Conservation (phyloP, 2,113 vertebrate species). For the Romanogobio albipinnatus region DNA sequence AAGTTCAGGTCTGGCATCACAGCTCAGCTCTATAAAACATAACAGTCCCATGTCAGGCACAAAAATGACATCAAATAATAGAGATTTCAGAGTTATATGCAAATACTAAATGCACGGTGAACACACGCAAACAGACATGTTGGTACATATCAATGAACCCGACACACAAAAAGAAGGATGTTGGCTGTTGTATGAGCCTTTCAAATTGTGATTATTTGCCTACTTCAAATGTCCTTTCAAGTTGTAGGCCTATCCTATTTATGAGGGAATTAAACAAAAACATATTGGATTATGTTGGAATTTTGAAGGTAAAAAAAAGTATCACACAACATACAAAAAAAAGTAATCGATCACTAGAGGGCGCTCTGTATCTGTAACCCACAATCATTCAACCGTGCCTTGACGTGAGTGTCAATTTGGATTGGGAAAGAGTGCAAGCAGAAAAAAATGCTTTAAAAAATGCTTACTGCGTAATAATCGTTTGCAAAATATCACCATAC, state of each 20-base stretch:
- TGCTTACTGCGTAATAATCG: background rate
- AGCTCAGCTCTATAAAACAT: background rate
- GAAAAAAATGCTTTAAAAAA: background rate
- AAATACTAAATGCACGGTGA: background rate
- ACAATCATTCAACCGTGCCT: background rate
- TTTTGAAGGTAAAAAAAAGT: background rate
- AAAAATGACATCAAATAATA: background rate
- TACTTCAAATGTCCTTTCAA: background rate
- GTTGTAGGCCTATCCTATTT: too few relatives aligned
- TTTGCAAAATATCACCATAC: background rate
- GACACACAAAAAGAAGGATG: background rate
- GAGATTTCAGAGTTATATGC: background rate
- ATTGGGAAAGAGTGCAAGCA: background rate
- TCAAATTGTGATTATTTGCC: background rate
- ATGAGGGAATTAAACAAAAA: too few relatives aligned
- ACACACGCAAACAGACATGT: background rate
- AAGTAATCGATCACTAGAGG: constrained; percentile 10
- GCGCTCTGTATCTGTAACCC: constrained; percentile 10
- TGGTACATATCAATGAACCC: background rate
- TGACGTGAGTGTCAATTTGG: background rate
- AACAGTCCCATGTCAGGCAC: constrained; percentile 20
- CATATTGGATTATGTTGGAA: background rate
- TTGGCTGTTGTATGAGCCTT: background rate
- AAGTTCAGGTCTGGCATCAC: constrained; percentile 11
- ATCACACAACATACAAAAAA: background rate